Evolutionary conservation across 2,113 vertebrate genomes (phyloP).

Genomic region (human): GRCh38 chr3:167361501-167362000

Average conservation of each 20-base stretch:
- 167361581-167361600: conserved; percentile 47
- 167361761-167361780: conserved; percentile 60
- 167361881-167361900: background rate
- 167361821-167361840: background rate
- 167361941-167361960: conserved; percentile 16
- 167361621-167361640: conserved; percentile 27
- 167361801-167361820: conserved; percentile 14
- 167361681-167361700: conserved; percentile 42
- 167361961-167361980: conserved; percentile 13
- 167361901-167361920: background rate
- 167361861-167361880: background rate
- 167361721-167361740: conserved; percentile 56
- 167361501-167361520: conserved; percentile 45
- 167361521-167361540: conserved; percentile 49
- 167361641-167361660: conserved; percentile 55
- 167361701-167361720: conserved; percentile 9
- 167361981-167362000: conserved; percentile 25
- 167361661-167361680: conserved; percentile 5
- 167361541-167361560: conserved; percentile 6
- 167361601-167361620: conserved; percentile 38
- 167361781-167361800: conserved; percentile 28
- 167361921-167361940: conserved; percentile 12
- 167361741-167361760: conserved; percentile 12
- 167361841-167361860: background rate
- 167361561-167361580: conserved; percentile 40